Conservation (phyloP, 2,888 invertebrate species). For the Acholoe squamosa region DNA sequence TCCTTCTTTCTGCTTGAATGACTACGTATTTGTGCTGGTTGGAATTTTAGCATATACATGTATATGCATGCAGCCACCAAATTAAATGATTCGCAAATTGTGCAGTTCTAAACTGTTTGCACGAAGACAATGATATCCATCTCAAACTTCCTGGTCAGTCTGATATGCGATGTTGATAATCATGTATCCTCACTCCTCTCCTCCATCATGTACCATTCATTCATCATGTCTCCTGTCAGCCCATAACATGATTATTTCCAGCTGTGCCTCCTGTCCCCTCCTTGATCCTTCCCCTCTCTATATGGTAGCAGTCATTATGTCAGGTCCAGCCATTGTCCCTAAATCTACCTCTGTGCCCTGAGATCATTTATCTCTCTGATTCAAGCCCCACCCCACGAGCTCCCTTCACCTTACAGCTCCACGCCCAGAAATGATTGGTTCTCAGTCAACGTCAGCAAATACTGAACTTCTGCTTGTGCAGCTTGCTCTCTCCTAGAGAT, state of each 20-base stretch:
- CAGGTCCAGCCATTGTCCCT: neutral
- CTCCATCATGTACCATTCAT: neutral
- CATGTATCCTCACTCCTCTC: neutral
- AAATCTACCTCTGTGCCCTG: neutral
- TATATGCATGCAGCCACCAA: no score
- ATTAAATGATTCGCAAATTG: no score
- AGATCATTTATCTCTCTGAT: neutral
- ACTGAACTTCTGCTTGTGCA: neutral
- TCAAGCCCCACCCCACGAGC: neutral
- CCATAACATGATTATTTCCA: neutral
- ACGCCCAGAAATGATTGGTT: neutral
- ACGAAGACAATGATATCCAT: no score
- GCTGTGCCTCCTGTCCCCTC: neutral
- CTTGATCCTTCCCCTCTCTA: neutral
- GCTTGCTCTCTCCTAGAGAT: no score
- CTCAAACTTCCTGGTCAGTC: no score
- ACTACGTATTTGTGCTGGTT: no score
- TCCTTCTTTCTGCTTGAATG: neutral
- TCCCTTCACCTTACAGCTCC: neutral
- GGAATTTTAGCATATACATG: no score
- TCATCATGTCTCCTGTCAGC: neutral
- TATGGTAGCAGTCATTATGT: neutral
- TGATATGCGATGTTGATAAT: no score
- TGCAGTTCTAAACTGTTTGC: no score
- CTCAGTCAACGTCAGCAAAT: neutral